Percentiles rank a stretch among this genome's conserved stretches.
Evolutionary conservation across 2,888 invertebrate genomes (phyloP).

Genomic region (Tenodera sinensis): DNA sequence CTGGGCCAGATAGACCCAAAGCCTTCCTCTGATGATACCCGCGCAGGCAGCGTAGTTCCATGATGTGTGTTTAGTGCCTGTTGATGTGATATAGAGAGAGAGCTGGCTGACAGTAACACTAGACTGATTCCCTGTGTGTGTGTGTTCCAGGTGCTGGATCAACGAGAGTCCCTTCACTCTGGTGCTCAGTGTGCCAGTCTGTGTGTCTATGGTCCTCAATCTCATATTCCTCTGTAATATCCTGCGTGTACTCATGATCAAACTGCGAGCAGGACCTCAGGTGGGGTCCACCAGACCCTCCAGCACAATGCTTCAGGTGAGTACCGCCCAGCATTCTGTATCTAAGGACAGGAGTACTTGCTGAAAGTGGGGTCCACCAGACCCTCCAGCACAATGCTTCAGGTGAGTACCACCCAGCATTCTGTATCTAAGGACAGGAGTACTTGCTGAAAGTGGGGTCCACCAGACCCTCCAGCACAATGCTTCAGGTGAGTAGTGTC

Average conservation of each 20-base stretch:
- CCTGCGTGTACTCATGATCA: constrained; percentile 78
- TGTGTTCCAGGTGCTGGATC: constrained; percentile 70
- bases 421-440: background rate
- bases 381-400: constrained; percentile 69
- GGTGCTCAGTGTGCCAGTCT: constrained; percentile 74
- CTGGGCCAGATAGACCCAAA: no score
- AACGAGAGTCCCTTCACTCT: constrained; percentile 63
- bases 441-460: no score
- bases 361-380: constrained; percentile 51
- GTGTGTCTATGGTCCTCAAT: constrained; percentile 75
- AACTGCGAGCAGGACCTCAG: constrained; percentile 71
- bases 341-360: background rate
- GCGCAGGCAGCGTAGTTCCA: no score
- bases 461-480: constrained; percentile 63
- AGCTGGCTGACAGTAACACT: no score
- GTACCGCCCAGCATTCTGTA: background rate
- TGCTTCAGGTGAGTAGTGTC: constrained; percentile 51
- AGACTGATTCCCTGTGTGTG: no score
- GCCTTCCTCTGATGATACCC: no score
- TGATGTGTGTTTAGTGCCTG: no score
- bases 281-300: constrained; percentile 56
- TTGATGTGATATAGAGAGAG: no score
- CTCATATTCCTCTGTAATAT: constrained; percentile 85
- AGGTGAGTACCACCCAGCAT: constrained; percentile 37
- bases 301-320: constrained; percentile 64